Base-by-base conservation (phyloP, 1,140 invertebrate species). In the Saccostrea echinata region DNA sequence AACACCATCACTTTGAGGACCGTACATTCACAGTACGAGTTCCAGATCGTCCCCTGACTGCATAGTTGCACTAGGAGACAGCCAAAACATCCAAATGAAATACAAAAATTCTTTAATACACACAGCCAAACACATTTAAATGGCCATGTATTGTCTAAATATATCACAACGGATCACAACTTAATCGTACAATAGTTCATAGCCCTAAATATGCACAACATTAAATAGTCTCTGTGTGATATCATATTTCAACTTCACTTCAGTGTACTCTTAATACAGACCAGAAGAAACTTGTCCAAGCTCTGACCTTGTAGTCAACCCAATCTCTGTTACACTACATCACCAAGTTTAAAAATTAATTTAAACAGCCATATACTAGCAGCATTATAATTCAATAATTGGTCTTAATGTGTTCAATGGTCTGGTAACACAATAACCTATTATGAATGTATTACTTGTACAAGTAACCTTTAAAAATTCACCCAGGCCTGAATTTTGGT, bases 31-130 rank as follows among this genome's bases (percentile, higher is more conserved):
- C 68, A 76, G 8, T 61, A 61, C 13, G 27, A 30, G 68, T 76
- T 76, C 68, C 33, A 76, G 68, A 30, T 76, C 30, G 24, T 76
- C 13, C 68, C 55, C 55, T 18, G 16, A 18, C 68, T 61, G 30
- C 68, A 76, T 33, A 76, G 27, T 27, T 30, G 27, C 68, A 76
- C 68, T 76, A 76, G 68, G 68, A 33, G 16, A 76, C 68, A 76
- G 27, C 68, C 68, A 76, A 76, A 76, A 71, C 24, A 27, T 71
- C 24, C 27, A 71, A 27, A 27, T 3, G n/a, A 27, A 71, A 71
- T 33, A 76, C 27, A 33, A 30, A 30, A 30, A 12, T 76, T 12
- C 33, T 12, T 76, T 12, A 12, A 13, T 30, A 71, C 30, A 71
- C 11, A 33, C 3, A 76, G 68, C 30, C 30, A 33, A 30, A 33